Conservation (phyloP, 2,113 vertebrate genomes). For the Argyrosomus japonicus region DNA sequence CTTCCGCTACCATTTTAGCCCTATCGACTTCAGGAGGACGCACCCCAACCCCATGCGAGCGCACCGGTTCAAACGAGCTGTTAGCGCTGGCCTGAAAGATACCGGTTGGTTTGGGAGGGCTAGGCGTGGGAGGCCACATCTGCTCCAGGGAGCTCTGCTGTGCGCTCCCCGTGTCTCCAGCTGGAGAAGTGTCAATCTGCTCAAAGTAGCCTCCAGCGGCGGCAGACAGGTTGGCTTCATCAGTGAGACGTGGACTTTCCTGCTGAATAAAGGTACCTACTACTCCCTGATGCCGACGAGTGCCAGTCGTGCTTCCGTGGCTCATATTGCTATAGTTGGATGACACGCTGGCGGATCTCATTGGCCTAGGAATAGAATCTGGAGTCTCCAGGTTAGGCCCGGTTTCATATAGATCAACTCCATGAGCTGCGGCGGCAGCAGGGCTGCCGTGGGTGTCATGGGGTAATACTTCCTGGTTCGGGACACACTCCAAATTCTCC, state of each 20-base stretch:
- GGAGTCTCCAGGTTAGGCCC: slow-evolving; percentile 91
- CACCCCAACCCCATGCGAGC: slow-evolving; percentile 89
- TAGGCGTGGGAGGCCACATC: slow-evolving; percentile 87
- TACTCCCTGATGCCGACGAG: slow-evolving; percentile 86
- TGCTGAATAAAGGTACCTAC: slow-evolving; percentile 95
- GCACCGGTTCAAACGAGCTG: slow-evolving; percentile 96
- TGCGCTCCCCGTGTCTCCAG: slow-evolving; percentile 69
- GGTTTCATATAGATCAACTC: slow-evolving; percentile 78
- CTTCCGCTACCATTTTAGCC: slow-evolving; percentile 91
- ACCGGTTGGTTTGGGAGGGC: slow-evolving; percentile 96
- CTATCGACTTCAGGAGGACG: slow-evolving; percentile 89
- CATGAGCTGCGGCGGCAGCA: slow-evolving; percentile 54
- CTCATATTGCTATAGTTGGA: slow-evolving; percentile 90
- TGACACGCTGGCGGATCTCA: slow-evolving; percentile 89
- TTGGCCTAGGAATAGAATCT: slow-evolving; percentile 80
- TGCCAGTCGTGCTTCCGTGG: slow-evolving; percentile 83
- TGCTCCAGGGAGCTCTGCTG: slow-evolving; percentile 73
- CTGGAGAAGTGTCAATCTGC: slow-evolving; percentile 94
- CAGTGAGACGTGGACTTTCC: slow-evolving; percentile 90
- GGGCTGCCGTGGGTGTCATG: slow-evolving; percentile 79
- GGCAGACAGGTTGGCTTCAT: slow-evolving; percentile 76
- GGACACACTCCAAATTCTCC: slow-evolving; percentile 94
- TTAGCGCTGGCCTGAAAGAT: slow-evolving; percentile 96
- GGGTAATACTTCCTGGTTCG: slow-evolving; percentile 94
- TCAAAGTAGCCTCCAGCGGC: slow-evolving; percentile 90